Evolutionary conservation across 2,888 invertebrate species (phyloP).

Genomic region (Vannuccia rotundouncinata): DNA sequence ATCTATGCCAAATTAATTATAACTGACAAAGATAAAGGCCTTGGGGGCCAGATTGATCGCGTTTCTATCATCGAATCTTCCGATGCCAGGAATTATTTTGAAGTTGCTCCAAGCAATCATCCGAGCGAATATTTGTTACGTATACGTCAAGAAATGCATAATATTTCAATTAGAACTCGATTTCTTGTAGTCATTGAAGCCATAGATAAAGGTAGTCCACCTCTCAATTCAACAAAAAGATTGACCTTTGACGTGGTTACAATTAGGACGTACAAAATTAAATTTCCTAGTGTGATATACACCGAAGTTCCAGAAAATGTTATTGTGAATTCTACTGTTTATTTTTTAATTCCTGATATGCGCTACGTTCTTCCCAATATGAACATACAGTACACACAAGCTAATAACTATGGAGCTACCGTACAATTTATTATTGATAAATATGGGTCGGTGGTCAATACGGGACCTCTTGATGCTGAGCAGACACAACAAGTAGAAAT

Average conservation of each 20-base stretch:
- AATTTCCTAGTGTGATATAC: not conserved
- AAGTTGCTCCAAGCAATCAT: not conserved
- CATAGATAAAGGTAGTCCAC: not conserved
- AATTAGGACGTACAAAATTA: not conserved
- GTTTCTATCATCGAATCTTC: not conserved
- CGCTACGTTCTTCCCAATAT: not conserved
- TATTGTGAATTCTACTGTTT: conserved; percentile 30
- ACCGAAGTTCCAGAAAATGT: conserved; percentile 11
- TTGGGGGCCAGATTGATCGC: conserved; percentile 9
- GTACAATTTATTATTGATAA: not conserved
- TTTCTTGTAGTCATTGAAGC: conserved; percentile 2
- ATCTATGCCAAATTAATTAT: conserved; percentile 22
- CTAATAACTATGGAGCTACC: not conserved
- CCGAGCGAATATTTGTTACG: conserved; percentile 5
- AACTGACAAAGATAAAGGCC: conserved; percentile 4
- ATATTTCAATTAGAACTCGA: not conserved
- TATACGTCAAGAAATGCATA: not conserved
- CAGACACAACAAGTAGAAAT: not conserved
- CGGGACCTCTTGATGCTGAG: conserved; percentile 15
- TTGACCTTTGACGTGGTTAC: not conserved
- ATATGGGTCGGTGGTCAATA: not conserved
- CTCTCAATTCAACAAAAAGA: not conserved
- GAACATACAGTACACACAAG: not conserved
- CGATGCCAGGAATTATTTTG: not conserved
- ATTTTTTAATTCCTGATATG: not conserved